These are phyloP conservation scores for Drosophila fuyamai DNA, from an alignment of 1,140 invertebrate species.

Conservation along the genomic window DNA sequence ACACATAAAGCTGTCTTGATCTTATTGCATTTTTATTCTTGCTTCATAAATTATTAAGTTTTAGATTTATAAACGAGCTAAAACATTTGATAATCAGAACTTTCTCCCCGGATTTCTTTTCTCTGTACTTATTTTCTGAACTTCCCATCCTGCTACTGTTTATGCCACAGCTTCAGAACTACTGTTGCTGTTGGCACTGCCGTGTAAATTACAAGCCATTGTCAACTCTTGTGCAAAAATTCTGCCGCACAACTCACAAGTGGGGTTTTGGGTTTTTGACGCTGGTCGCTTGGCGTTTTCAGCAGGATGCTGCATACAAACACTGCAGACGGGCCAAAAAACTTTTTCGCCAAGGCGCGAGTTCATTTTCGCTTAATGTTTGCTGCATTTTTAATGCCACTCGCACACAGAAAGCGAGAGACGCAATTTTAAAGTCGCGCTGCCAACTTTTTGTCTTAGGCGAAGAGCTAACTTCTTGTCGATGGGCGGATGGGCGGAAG, in stretches of 20 bases:
- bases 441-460: slow-evolving; percentile 43
- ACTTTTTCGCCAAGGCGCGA: slow-evolving; percentile 40
- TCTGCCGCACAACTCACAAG: slow-evolving; percentile 32
- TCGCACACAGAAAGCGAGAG: slow-evolving; percentile 14
- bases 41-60: not conserved
- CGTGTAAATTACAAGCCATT: slow-evolving; percentile 77
- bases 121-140: not conserved
- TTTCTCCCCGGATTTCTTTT: not conserved
- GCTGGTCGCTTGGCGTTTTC: not conserved
- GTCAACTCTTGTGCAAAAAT: slow-evolving; percentile 66
- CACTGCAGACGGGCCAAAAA: slow-evolving; percentile 48
- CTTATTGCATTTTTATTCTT: not conserved
- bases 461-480: slow-evolving; percentile 28
- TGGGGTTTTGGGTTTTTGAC: not conserved
- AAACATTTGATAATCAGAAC: too few relatives aligned
- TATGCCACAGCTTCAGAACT: slow-evolving; percentile 18
- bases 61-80: not conserved
- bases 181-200: slow-evolving; percentile 50
- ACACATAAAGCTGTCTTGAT: not conserved
- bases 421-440: slow-evolving; percentile 45
- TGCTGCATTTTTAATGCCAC: slow-evolving; percentile 75
- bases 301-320: slow-evolving; percentile 50
- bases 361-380: slow-evolving; percentile 76
- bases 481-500: not conserved
- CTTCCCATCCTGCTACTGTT: slow-evolving; percentile 5